Evolutionary conservation across 2,888 invertebrate genomes (phyloP), one percentile per base, ranked within the genome.

Genomic region (Darwinula stevensoni): DNA sequence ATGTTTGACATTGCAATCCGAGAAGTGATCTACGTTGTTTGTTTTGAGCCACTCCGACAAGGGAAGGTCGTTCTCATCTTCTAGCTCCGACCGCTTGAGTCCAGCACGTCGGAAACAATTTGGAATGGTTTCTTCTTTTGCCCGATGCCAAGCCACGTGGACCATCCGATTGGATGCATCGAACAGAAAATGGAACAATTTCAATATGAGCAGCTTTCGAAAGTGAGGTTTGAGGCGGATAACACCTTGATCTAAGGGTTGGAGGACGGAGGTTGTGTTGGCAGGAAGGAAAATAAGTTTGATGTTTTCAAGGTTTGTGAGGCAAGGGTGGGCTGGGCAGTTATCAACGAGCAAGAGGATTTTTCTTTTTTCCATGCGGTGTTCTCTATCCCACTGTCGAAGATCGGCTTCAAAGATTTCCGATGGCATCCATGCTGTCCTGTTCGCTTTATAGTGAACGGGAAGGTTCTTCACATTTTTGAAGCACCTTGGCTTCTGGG

Each of bases 221-320:
- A 38, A 42, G 34, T 47, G 32, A 17, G 22, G 16, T 31, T 43
- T 43, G 14, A 40, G 31, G 27, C 36, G 34, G 15, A 42, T 43
- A 4, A 40, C 34, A n/a, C 40, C 37, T 35, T 40, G 38, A 29
- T 40, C 40, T 38, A 39, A 35, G n/a, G 41, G 36, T 26, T 40
- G 37, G n/a, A 38, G 26, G 9, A 30, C 17, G 9, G 40, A 41
- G 4, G 44, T 46, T 9, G 41, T 41, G 36, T 43, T 44, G 32
- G 44, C 27, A 28, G 46, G 45, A 14, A 47, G 34, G 43, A 46
- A 47, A 36, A 42, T 43, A 4, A 45, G 37, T 37, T 42, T 40
- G 34, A 37, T 41, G 37, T 41, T 33, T 30, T 38, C 40, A 29
- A 45, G 36, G 33, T 41, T 30, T 14, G 37, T 30, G 33, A 41